phyloP scores from a whole-genome alignment of 2,113 vertebrate genomes.

The Petroica traversi region DNA sequence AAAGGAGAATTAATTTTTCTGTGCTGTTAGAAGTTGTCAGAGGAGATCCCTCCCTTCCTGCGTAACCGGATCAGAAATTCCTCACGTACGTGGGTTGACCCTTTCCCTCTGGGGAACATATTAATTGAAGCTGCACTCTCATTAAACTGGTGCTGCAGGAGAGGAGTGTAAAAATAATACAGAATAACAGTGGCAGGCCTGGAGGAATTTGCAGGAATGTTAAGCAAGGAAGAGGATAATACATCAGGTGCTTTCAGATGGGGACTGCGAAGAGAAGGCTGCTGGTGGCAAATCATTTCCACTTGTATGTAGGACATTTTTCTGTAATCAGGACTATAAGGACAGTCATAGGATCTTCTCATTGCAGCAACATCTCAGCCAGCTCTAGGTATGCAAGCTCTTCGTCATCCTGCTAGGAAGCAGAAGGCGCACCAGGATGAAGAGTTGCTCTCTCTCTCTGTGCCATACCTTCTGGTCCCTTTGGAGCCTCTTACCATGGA shows the following conservation, averaged over 20 bases:
- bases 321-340: not conserved
- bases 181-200: not conserved
- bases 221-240: not conserved
- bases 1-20: constrained; percentile 29
- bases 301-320: not conserved
- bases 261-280: not conserved
- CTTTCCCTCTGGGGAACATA: not conserved
- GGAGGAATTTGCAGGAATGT: not conserved
- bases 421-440: not conserved
- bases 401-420: not conserved
- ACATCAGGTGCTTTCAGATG: not conserved
- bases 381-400: not conserved
- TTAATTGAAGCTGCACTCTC: not conserved
- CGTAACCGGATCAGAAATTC: not conserved
- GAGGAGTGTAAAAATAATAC: not conserved
- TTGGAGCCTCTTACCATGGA: not conserved
- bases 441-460: not conserved
- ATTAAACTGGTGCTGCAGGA: constrained; percentile 3
- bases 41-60: constrained; percentile 10
- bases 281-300: not conserved
- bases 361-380: not conserved
- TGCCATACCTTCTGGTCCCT: not conserved
- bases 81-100: not conserved
- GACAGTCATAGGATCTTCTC: not conserved
- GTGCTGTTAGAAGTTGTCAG: constrained; percentile 15